Percentiles rank a stretch among this genome's conserved stretches.
These are phyloP conservation scores for Etheostoma spectabile DNA, from an alignment of 2,113 vertebrate species.

Conservation along the genomic window DNA sequence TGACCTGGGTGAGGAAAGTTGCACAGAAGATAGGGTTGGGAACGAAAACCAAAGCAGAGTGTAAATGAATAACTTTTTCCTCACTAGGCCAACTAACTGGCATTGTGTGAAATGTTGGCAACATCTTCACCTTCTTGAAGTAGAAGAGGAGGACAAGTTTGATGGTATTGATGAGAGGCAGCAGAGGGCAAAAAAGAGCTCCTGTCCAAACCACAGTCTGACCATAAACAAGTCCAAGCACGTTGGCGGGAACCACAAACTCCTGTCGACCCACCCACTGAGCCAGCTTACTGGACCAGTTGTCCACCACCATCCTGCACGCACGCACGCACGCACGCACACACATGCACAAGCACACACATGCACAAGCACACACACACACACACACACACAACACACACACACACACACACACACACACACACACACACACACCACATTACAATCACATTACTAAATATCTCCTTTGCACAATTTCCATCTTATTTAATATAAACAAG, in stretches of 20 bases:
- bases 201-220: constrained; percentile 93
- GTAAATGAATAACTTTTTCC: neutral
- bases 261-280: constrained; percentile 85
- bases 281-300: constrained; percentile 80
- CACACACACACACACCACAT: neutral
- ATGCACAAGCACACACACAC: constrained; percentile 59
- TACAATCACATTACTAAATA: neutral
- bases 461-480: neutral
- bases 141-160: constrained; percentile 91
- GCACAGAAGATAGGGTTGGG: neutral
- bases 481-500: neutral
- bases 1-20: constrained; percentile 75
- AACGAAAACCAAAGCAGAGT: neutral
- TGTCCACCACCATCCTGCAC: constrained; percentile 86
- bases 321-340: neutral
- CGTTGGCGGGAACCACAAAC: constrained; percentile 87
- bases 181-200: constrained; percentile 89
- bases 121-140: constrained; percentile 86
- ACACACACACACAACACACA: neutral
- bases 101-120: neutral
- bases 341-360: no score
- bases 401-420: neutral
- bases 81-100: neutral
- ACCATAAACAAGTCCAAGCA: constrained; percentile 88
- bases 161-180: constrained; percentile 88